Evolutionary conservation across 1,140 invertebrate genomes (phyloP), one percentile per base, ranked within the genome.

Genomic region (Bombus superbus): DNA sequence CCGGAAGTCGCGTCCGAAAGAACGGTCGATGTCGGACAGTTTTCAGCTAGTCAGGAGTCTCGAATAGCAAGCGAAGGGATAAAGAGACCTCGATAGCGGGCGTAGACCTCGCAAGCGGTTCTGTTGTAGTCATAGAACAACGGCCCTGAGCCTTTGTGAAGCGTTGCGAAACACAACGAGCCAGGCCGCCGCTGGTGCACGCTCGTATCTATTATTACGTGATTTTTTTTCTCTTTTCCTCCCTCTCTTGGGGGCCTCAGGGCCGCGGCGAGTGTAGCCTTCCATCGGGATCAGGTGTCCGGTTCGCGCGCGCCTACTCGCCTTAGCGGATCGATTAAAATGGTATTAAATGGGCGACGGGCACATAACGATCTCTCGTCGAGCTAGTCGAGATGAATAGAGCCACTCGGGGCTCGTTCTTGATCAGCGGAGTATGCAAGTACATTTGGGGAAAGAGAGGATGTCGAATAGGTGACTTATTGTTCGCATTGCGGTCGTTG

Each of bases 81-180:
- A 72, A 84, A 84, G 83, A 80, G 76, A 62, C 92, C 91, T 90
- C 90, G 87, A 93, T 92, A 89, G 92, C 92, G 93, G 93, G 62
- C 92, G 87, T 93, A 94, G 93, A 93, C 92, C 92, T 86, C 86
- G 80, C 81, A 66, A 80, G 68, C 77, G 75, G 86, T 85, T 83
- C 76, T 84, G 73, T 73, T 85, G 83, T 83, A 88, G 71, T 38
- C 83, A 35, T 83, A 88, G 86, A 91, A 91, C 64, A 86, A 86
- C 89, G 91, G 79, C 91, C 90, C 76, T 89, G 89, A 91, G 83
- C 80, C 85, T 92, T 87, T 90, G 85, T 81, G 73, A 88, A 57
- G 62, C 72, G 89, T 90, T 90, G 83, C 90, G 87, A 89, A 90
- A 90, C 62, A 53, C 66, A 68, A 81, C 78, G 73, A 69, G 59